Evolutionary conservation across 2,113 vertebrate genomes (phyloP), one percentile per base, ranked within the genome.

Genomic region (Nothoprocta pentlandii): DNA sequence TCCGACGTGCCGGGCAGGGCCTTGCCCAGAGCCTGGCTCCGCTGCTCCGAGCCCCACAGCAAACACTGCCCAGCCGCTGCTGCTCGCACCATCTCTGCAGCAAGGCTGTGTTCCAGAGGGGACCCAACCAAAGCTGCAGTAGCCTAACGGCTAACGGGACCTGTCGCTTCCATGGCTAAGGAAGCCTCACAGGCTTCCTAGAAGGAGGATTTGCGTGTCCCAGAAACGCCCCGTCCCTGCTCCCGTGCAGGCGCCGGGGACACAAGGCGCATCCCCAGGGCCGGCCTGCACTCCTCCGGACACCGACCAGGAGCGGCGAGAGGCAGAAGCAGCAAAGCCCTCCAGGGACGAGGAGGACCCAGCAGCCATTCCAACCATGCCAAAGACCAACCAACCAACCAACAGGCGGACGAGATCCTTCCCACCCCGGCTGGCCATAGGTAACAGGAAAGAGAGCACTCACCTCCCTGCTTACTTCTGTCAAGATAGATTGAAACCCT

Each of bases 401-500:
- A 42, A 5, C n/a, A 11, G 71, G 22, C 46, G 36, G 86, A n/a
- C 2, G 1, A 66, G 62, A 30, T 77, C 73, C 85, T 90, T 58
- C 80, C 92, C 94, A 66, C 80, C 81, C 83, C 75, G 21, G 77
- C 80, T 87, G 75, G 44, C 59, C 68, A 8, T 49, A 74, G 92
- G 79, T 64, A 93, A 90, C 26, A 84, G 93, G 75, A 96, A 80
- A 94, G 94, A 94, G 46, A 91, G 92, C 97, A 98, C 98, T 99
- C 98, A 99, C 98, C 98, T 98, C 98, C 98, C 98, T 99, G 99
- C 85, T 99, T 99, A 98, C 98, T 98, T 95, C 98, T 98, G 98
- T 99, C 98, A 97, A 99, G 98, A 97, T 98, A 98, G 98, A 99
- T 98, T 95, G 99, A 99, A 97, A 98, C 98, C 97, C 98, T 99